These are phyloP conservation scores for Ursus arctos DNA, from an alignment of 2,113 vertebrate genomes.

Conservation along the genomic window DNA sequence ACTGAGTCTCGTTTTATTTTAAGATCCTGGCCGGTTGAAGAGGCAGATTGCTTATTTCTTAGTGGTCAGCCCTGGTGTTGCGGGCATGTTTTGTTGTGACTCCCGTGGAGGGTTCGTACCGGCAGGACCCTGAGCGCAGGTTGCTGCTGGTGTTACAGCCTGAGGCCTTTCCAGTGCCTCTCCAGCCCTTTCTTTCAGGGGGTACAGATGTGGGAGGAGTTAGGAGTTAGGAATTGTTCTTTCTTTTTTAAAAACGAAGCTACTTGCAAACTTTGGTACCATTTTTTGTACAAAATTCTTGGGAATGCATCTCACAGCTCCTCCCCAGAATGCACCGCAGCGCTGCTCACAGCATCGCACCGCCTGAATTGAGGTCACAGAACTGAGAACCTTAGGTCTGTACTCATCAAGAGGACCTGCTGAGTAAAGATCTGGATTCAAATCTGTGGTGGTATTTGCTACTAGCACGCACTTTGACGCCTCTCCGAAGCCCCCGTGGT, in stretches of 20 bases:
- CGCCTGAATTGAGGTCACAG: background rate
- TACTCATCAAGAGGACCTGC: background rate
- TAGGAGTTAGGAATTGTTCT: background rate
- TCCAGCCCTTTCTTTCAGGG: background rate
- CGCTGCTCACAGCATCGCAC: background rate
- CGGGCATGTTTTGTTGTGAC: background rate
- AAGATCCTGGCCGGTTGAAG: background rate
- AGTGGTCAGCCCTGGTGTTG: background rate
- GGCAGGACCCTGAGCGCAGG: rapidly evolving
- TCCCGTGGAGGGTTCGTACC: background rate
- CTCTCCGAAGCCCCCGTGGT: background rate
- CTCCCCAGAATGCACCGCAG: too few species aligned
- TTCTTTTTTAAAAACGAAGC: background rate
- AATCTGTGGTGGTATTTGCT: background rate
- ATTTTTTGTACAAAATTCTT: background rate
- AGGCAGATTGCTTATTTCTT: background rate
- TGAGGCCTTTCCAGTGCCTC: background rate
- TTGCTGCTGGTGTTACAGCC: background rate
- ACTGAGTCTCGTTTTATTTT: background rate
- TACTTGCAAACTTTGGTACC: background rate
- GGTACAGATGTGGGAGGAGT: background rate
- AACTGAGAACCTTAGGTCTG: background rate
- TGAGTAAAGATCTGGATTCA: background rate
- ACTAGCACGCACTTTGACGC: background rate
- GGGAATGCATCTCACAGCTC: background rate